Percentiles rank a stretch among this genome's conserved stretches.
Conservation (phyloP, 2,797 vertebrate genomes). For the Zalophus californianus region DNA sequence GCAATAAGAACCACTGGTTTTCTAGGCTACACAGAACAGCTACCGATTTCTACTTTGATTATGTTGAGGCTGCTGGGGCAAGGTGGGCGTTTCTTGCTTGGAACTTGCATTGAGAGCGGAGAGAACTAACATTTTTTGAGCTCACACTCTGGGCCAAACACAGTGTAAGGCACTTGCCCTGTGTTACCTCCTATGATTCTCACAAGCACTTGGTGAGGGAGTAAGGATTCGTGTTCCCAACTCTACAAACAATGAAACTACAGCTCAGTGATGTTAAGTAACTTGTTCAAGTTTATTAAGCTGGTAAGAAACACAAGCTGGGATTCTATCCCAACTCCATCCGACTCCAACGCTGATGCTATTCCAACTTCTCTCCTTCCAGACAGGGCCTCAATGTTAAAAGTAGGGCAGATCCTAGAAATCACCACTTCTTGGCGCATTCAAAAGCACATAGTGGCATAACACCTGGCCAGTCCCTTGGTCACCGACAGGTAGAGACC, state of each 20-base stretch:
- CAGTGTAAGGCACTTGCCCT: background rate
- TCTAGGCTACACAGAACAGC: slow-evolving; percentile 46
- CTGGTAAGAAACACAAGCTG: slow-evolving; percentile 45
- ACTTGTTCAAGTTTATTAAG: slow-evolving; percentile 50
- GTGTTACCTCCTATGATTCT: background rate
- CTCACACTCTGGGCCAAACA: slow-evolving; percentile 2
- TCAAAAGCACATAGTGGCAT: background rate
- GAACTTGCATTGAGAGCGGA: background rate
- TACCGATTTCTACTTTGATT: slow-evolving; percentile 40
- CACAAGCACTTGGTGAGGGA: background rate
- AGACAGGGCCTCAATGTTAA: background rate
- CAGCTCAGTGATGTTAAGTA: slow-evolving; percentile 39
- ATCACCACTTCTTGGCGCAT: background rate
- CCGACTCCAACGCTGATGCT: background rate
- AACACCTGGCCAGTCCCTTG: slow-evolving; percentile 32
- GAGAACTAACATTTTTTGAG: background rate
- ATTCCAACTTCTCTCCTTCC: background rate
- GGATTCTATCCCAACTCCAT: background rate
- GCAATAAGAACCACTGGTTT: background rate
- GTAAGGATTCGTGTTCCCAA: slow-evolving; percentile 35
- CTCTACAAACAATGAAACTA: slow-evolving; percentile 40
- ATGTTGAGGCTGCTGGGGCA: background rate
- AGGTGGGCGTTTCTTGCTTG: background rate
- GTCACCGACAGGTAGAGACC: slow-evolving; percentile 9
- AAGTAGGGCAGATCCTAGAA: slow-evolving; percentile 32